Evolutionary conservation across 2,797 vertebrate species (phyloP).

Genomic region (Sorex maritimensis): DNA sequence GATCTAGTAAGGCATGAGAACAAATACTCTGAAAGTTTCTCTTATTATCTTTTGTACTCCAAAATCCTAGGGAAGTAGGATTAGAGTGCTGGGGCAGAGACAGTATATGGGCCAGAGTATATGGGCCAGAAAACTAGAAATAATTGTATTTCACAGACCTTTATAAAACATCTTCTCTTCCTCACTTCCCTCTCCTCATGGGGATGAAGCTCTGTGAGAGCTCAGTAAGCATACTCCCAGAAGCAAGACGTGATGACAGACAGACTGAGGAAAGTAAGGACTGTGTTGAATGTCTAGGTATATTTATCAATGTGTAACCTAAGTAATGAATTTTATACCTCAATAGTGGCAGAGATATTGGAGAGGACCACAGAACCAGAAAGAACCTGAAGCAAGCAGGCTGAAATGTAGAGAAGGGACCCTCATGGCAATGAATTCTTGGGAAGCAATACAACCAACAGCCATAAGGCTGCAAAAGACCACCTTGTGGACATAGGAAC

Average conservation of each 20-base stretch:
- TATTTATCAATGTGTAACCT: not conserved
- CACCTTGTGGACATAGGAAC: conserved; percentile 4
- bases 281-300: conserved; percentile 29
- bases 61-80: conserved; percentile 40
- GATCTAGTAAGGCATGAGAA: conserved; percentile 62
- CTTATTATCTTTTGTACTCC: conserved; percentile 32
- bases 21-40: conserved; percentile 40
- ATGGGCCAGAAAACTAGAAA: conserved; percentile 59
- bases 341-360: conserved; percentile 10
- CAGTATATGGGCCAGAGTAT: not conserved
- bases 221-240: conserved; percentile 24
- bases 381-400: not conserved
- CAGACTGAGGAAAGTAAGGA: conserved; percentile 53
- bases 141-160: conserved; percentile 13
- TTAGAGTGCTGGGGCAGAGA: conserved; percentile 41
- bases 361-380: conserved; percentile 35
- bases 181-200: not conserved
- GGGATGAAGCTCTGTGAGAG: not conserved
- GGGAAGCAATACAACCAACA: too few relatives aligned
- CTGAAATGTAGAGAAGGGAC: too few relatives aligned
- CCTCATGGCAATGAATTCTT: too few relatives aligned
- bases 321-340: conserved; percentile 35
- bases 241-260: conserved; percentile 13
- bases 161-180: conserved; percentile 40
- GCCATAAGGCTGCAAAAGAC: too few relatives aligned